Evolutionary conservation across 2,113 vertebrate species (phyloP).

Genomic region (Odocoileus hemionus): DNA sequence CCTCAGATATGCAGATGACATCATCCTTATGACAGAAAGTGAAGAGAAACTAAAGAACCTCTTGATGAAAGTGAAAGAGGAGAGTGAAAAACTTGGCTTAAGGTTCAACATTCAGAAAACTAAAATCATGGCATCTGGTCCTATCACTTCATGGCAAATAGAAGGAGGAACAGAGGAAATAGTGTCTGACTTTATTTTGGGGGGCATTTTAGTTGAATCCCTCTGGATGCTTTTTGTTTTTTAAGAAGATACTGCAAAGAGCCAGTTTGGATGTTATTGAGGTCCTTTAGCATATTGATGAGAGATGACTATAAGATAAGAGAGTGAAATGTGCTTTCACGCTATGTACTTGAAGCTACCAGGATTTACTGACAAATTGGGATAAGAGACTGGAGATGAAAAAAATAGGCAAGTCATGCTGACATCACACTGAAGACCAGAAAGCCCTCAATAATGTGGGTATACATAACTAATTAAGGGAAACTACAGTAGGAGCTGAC

Average conservation of each 20-base stretch:
- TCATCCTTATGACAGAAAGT: neutral
- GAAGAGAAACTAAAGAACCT: neutral
- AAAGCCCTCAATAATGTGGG: neutral
- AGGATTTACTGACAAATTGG: neutral
- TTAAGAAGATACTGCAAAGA: neutral
- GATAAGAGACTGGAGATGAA: neutral
- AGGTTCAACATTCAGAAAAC: neutral
- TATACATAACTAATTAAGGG: neutral
- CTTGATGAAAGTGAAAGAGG: neutral
- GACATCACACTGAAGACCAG: neutral
- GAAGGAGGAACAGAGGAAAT: neutral
- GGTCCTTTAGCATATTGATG: neutral
- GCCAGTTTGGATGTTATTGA: fast-evolving
- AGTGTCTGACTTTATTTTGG: neutral
- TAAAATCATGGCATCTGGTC: neutral
- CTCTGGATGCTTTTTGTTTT: neutral
- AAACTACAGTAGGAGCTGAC: neutral
- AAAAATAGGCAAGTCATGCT: neutral
- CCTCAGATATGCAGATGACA: neutral
- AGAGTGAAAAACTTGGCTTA: neutral
- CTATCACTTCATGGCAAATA: neutral
- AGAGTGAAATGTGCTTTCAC: neutral
- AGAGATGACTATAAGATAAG: neutral
- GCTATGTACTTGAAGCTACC: neutral
- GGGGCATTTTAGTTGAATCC: neutral